phyloP scores from a whole-genome alignment of 1,140 invertebrate genomes.

The Calosoma granatense region DNA sequence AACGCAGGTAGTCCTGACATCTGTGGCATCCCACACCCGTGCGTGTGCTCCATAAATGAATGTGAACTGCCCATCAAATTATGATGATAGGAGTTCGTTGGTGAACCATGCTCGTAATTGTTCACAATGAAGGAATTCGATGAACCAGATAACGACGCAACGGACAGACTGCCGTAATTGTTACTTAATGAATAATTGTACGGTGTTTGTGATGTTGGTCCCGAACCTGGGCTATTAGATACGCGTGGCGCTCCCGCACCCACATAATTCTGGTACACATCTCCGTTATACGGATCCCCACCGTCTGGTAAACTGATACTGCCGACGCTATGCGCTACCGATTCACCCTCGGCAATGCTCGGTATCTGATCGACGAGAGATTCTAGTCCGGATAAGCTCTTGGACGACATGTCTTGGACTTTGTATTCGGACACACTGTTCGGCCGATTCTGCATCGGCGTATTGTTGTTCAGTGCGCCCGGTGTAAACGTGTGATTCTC shows the following conservation, averaged over 20 bases:
- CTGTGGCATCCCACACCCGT: conserved; percentile 16
- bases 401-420: conserved; percentile 67
- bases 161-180: conserved; percentile 2
- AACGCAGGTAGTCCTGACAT: too few species aligned
- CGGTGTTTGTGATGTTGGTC: conserved; percentile 22
- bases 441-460: neutral
- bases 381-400: conserved; percentile 79
- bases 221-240: neutral
- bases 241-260: conserved; percentile 5
- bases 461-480: neutral
- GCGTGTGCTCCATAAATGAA: conserved; percentile 11
- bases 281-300: conserved; percentile 26
- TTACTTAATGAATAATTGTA: conserved; percentile 27
- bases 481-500: neutral
- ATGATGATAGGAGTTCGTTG: neutral
- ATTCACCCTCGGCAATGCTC: conserved; percentile 61
- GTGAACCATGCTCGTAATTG: neutral
- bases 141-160: neutral
- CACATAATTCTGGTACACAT: conserved; percentile 25
- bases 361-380: conserved; percentile 86
- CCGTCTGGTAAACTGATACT: conserved; percentile 22
- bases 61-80: neutral
- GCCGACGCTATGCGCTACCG: conserved; percentile 17
- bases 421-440: neutral
- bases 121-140: neutral